Base-by-base conservation (phyloP, 2,888 invertebrate genomes). In the Brachyopa scutellaris region DNA sequence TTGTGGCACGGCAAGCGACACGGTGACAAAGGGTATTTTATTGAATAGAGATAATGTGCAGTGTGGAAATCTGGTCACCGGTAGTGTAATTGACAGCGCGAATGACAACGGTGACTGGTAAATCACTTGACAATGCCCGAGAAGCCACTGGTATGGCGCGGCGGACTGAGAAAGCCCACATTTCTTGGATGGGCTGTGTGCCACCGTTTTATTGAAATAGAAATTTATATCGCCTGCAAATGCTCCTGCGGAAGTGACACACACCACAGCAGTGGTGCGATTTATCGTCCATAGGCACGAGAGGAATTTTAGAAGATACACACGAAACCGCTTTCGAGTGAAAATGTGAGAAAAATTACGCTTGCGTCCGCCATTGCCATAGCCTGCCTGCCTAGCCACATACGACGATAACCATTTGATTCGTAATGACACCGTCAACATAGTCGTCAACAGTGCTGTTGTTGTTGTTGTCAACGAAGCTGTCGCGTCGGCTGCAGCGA, bases 41-140 rank as follows among this genome's bases (percentile, higher is more conserved):
- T 80, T 76, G 79, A 74, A 80, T 80, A 42, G n/a, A 26, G 79
- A 49, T 80, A 67, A 69, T 51, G 74, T 57, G 57, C 45, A 55
- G 83, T 83, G 83, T 57, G 72, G 72, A 82, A 82, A 82, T 72
- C 82, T 82, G 82, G 82, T 77, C 70, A 82, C 51, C 69, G 57
- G 45, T 15, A 49, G 70, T 64, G 64, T 82, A 82, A 82, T 82
- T 82, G 82, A 82, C 82, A 82, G 82, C 70, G 82, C 70, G 66
- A 82, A 66, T 73, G 67, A 83, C 78, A 83, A 36, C 62, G 29
- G 36, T 78, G 83, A 78, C 73, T 83, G 83, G 83, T 83, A 83
- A 83, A 83, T 83, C 83, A 83, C 83, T 78, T 83, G 73, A 77
- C 82, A 82, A 82, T 82, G 33, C 66, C 69, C 31, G 11, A 51